A percentile compares a stretch with the other conserved stretches of the same genome.
Evolutionary conservation across 2,113 vertebrate species (phyloP).

Genomic region (Trogon melanurus): DNA sequence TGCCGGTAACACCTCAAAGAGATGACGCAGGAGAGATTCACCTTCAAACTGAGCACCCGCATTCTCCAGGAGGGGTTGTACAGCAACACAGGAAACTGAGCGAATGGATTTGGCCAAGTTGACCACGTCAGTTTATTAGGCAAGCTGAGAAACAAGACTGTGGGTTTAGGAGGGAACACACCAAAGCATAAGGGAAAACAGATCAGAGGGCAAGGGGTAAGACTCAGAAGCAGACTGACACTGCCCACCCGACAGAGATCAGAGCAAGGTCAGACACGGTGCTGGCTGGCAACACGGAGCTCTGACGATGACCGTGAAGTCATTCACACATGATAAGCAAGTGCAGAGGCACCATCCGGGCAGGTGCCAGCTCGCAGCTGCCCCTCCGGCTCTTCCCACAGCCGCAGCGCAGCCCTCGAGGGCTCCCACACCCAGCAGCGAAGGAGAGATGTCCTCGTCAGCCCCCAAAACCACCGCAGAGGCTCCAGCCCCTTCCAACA

Average conservation of each 20-base stretch:
- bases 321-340: accelerated
- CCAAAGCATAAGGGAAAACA: not conserved
- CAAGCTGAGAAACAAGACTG: not conserved
- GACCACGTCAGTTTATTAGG: not conserved
- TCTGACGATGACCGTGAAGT: accelerated
- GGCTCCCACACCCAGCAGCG: accelerated
- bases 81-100: not conserved
- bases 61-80: not conserved
- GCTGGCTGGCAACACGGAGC: not conserved
- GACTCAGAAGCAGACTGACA: not conserved
- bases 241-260: not conserved
- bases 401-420: accelerated
- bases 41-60: not conserved
- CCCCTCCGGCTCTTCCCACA: not conserved
- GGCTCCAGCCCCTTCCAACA: not conserved
- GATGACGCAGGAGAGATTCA: accelerated
- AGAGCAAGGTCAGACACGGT: not conserved
- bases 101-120: not conserved
- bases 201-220: not conserved
- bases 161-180: not conserved
- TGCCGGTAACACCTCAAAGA: accelerated
- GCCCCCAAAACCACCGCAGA: not conserved
- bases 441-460: accelerated
- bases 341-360: not conserved
- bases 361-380: not conserved